phyloP scores from a whole-genome alignment of 1,140 invertebrate species.

The Leguminivora glycinivorella region DNA sequence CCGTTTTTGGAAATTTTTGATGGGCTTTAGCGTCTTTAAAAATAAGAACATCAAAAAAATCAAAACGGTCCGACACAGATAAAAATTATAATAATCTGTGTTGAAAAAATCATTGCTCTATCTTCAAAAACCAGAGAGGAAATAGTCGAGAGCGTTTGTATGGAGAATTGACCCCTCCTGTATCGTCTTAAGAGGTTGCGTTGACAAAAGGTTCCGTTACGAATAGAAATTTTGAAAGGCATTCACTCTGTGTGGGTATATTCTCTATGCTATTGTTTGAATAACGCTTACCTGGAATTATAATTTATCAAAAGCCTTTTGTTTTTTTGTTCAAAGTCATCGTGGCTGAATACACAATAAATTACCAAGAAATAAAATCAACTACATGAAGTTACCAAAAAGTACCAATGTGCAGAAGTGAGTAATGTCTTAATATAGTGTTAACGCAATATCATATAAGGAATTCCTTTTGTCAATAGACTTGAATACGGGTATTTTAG shows the following conservation, averaged over 20 bases:
- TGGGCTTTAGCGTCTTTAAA: no score
- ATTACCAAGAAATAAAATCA: background rate
- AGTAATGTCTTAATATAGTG: no score
- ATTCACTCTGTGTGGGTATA: conserved; percentile 10
- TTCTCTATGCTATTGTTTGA: conserved; percentile 7
- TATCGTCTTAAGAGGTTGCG: conserved; percentile 25
- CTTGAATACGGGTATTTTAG: background rate
- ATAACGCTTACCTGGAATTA: conserved; percentile 11
- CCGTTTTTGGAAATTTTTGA: no score
- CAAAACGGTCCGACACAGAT: no score
- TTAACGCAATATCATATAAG: background rate
- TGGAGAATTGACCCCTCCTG: no score
- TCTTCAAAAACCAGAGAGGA: no score
- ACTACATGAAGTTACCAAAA: no score
- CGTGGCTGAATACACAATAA: background rate
- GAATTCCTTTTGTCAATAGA: background rate
- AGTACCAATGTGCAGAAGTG: no score
- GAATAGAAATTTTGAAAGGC: conserved; percentile 24
- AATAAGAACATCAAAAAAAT: no score
- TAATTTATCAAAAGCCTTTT: conserved; percentile 1
- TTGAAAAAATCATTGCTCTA: no score
- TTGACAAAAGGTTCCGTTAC: conserved; percentile 23
- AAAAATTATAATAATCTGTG: no score
- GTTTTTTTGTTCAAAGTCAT: background rate
- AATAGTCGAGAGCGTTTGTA: no score